phyloP scores from a whole-genome alignment of 1,140 invertebrate genomes.

The Drosophila kohkoa region DNA sequence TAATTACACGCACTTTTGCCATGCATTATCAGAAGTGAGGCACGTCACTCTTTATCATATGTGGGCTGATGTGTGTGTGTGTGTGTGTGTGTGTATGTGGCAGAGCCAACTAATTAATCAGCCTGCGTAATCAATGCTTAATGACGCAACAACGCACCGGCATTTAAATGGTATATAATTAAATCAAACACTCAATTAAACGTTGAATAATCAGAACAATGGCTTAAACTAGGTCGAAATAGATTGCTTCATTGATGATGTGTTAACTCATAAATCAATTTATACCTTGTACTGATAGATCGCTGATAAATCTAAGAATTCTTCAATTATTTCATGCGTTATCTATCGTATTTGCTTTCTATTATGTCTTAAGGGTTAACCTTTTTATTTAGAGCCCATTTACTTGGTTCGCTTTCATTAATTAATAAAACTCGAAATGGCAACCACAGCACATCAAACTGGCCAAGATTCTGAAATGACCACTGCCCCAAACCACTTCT shows the following conservation, averaged over 20 bases:
- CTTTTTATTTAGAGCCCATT: too few species aligned
- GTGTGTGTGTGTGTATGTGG: conserved; percentile 17
- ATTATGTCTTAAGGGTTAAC: too few species aligned
- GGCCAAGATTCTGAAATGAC: conserved; percentile 42
- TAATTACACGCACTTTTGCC: conserved; percentile 72
- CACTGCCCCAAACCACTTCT: neutral
- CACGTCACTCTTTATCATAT: conserved; percentile 6
- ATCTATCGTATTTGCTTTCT: neutral
- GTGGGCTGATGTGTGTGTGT: conserved; percentile 6
- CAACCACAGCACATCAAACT: conserved; percentile 71
- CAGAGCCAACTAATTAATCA: conserved; percentile 70
- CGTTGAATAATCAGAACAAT: conserved; percentile 37
- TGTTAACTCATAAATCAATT: conserved; percentile 51
- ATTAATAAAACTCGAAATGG: conserved; percentile 63
- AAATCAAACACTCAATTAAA: conserved; percentile 82
- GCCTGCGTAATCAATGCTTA: conserved; percentile 78
- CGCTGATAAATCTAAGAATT: neutral
- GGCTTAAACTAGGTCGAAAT: conserved; percentile 29
- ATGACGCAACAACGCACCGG: conserved; percentile 66
- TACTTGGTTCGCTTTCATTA: conserved; percentile 43
- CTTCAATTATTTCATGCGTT: neutral
- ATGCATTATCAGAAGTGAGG: conserved; percentile 44
- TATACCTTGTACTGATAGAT: neutral
- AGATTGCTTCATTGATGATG: conserved; percentile 52
- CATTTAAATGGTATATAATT: conserved; percentile 78